Conservation (phyloP, 2,888 invertebrate species). For the Gymnoscelis rufifasciata region DNA sequence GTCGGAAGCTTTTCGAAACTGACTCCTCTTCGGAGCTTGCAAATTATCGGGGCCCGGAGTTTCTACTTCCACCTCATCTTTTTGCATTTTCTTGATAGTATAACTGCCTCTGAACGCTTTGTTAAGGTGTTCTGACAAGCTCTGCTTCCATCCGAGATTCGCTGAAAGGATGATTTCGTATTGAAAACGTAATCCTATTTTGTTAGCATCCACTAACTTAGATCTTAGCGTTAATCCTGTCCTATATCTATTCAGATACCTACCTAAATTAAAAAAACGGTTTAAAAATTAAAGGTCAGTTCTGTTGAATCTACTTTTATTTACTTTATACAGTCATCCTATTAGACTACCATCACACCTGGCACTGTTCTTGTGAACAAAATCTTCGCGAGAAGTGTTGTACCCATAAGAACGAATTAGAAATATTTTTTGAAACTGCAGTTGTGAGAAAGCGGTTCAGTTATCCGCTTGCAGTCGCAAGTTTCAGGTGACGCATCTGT, state of each 20-base stretch:
- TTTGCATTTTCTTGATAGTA: constrained; percentile 30
- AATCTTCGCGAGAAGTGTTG: no score
- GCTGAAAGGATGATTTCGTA: constrained; percentile 59
- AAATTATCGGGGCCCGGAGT: not conserved
- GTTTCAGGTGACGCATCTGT: no score
- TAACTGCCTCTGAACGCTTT: constrained; percentile 31
- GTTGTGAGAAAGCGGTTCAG: constrained; percentile 8
- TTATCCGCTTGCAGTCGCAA: constrained; percentile 22
- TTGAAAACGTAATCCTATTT: constrained; percentile 43
- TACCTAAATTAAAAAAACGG: not conserved
- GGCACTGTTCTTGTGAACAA: no score
- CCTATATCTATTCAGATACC: no score
- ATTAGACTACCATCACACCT: no score
- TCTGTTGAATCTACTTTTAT: no score
- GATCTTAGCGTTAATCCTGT: not conserved
- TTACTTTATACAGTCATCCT: no score
- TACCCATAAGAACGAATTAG: no score
- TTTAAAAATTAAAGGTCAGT: not conserved
- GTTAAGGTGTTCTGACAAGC: constrained; percentile 36
- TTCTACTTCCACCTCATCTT: not conserved
- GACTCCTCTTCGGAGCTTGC: not conserved
- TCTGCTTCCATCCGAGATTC: constrained; percentile 43
- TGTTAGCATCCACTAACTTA: constrained; percentile 13
- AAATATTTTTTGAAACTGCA: no score
- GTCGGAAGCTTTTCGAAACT: not conserved